These are phyloP conservation scores for Tenthredo amoena DNA, from an alignment of 2,888 invertebrate genomes.

Conservation along the genomic window DNA sequence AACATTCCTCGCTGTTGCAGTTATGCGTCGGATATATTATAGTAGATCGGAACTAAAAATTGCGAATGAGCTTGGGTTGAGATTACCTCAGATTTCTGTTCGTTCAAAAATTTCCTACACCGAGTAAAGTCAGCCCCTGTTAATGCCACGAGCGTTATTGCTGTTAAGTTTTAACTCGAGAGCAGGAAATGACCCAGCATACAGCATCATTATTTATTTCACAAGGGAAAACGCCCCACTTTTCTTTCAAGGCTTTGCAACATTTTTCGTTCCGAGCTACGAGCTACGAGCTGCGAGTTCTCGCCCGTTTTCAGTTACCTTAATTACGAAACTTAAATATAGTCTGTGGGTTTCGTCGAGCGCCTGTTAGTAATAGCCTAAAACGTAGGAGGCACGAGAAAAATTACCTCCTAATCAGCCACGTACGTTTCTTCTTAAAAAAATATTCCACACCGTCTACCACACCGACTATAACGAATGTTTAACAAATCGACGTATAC, in stretches of 20 bases:
- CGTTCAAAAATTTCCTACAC: neutral
- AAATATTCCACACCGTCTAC: neutral
- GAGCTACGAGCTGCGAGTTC: neutral
- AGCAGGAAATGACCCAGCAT: slow-evolving; percentile 40
- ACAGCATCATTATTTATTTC: slow-evolving; percentile 42
- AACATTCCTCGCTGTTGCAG: neutral
- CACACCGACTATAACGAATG: neutral
- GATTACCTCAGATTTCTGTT: neutral
- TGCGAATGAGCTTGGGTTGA: neutral
- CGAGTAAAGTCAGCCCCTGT: neutral
- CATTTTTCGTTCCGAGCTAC: slow-evolving; percentile 18
- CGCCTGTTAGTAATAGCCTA: slow-evolving; percentile 18
- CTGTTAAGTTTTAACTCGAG: slow-evolving; percentile 29
- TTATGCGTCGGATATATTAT: neutral
- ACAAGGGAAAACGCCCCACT: slow-evolving; percentile 27
- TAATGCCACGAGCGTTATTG: slow-evolving; percentile 3
- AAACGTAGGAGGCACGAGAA: slow-evolving; percentile 17
- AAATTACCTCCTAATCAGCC: slow-evolving; percentile 30
- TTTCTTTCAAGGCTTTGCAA: slow-evolving; percentile 34
- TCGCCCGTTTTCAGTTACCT: slow-evolving; percentile 28
- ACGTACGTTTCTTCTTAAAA: neutral
- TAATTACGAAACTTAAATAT: slow-evolving; percentile 46
- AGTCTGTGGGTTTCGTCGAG: slow-evolving; percentile 17
- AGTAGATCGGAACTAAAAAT: neutral
- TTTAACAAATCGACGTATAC: neutral